Percentiles rank a stretch among this genome's conserved stretches.
phyloP scores from a whole-genome alignment of 1,140 invertebrate species.

The Brachionus rubens region DNA sequence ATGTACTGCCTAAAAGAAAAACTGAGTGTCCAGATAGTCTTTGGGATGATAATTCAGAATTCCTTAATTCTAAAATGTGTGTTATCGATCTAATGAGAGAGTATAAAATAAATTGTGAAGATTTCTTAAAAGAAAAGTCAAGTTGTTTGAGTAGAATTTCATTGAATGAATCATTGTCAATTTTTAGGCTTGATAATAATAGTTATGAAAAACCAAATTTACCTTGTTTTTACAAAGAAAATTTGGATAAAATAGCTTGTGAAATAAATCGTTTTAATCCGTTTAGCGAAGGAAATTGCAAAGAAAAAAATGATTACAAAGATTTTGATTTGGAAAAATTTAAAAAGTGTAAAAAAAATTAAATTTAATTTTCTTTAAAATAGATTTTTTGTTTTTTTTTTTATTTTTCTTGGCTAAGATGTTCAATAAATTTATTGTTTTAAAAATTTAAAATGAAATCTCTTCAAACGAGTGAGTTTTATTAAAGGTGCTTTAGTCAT shows the following conservation, averaged over 20 bases:
- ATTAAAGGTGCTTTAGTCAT: no score
- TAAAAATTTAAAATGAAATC: no score
- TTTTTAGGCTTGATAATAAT: background rate
- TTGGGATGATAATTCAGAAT: background rate
- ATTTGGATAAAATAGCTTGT: background rate
- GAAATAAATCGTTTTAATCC: slow-evolving; percentile 19
- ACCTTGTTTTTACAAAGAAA: slow-evolving; percentile 23
- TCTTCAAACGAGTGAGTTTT: no score
- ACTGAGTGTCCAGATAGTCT: background rate
- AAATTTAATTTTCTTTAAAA: background rate
- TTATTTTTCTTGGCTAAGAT: background rate
- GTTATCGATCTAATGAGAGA: slow-evolving; percentile 6
- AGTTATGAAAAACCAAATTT: background rate
- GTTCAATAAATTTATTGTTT: no score
- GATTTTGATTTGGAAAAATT: slow-evolving; percentile 3
- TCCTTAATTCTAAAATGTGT: background rate
- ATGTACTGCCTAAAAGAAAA: background rate
- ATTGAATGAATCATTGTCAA: background rate
- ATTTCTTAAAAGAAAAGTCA: background rate
- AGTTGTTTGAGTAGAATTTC: background rate
- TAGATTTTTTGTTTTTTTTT: background rate
- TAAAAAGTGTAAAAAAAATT: background rate
- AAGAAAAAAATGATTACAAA: background rate
- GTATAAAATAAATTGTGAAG: background rate
- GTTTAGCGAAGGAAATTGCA: background rate